phyloP scores from a whole-genome alignment of 1,140 invertebrate genomes.

The Drosophila leontia region DNA sequence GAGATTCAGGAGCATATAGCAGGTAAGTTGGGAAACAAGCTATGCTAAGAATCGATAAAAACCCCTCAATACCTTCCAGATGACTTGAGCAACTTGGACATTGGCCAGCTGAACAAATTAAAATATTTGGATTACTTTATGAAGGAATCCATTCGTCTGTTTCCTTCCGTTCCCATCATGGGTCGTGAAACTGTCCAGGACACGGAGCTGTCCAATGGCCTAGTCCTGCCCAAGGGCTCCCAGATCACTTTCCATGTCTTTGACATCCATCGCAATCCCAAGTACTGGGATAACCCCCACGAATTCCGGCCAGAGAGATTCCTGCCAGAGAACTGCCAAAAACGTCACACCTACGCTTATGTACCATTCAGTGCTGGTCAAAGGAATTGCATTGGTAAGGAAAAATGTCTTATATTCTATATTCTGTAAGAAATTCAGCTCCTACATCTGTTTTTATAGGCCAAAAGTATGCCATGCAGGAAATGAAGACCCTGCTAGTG shows the following conservation, averaged over 20 bases:
- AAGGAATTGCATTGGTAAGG: constrained; percentile 78
- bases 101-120: constrained; percentile 87
- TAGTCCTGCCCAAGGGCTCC: constrained; percentile 85
- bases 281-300: constrained; percentile 89
- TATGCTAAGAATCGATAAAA: too few species aligned
- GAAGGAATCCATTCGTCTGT: constrained; percentile 88
- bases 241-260: constrained; percentile 85
- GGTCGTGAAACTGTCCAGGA: constrained; percentile 86
- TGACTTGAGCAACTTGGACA: constrained; percentile 31
- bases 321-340: constrained; percentile 86
- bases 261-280: constrained; percentile 87
- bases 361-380: constrained; percentile 87
- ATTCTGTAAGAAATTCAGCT: neutral
- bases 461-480: constrained; percentile 85
- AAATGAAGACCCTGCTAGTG: constrained; percentile 85
- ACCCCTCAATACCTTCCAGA: constrained; percentile 13
- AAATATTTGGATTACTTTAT: constrained; percentile 89
- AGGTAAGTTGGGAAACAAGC: constrained; percentile 29
- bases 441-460: constrained; percentile 22
- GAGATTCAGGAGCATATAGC: constrained; percentile 63
- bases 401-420: too few species aligned
- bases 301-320: constrained; percentile 92
- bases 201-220: constrained; percentile 73
- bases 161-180: constrained; percentile 89
- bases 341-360: constrained; percentile 85